phyloP scores from a whole-genome alignment of 2,113 vertebrate species.

The Tautogolabrus adspersus region DNA sequence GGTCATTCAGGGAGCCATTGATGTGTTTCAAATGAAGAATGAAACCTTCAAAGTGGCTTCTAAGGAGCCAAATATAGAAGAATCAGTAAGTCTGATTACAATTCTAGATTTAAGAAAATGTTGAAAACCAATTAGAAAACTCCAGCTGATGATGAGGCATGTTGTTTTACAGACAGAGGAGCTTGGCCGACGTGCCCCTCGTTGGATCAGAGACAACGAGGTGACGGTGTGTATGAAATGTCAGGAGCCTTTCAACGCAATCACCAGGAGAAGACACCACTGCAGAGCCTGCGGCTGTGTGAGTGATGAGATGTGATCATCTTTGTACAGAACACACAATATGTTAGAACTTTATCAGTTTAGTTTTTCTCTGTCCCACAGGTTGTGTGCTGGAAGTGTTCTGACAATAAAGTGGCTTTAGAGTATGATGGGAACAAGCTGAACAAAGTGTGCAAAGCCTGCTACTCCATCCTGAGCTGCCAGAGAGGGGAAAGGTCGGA shows the following conservation, averaged over 20 bases:
- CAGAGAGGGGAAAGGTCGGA: conserved; percentile 84
- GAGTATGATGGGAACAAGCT: conserved; percentile 91
- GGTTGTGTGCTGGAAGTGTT: conserved; percentile 98
- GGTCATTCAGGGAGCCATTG: conserved; percentile 89
- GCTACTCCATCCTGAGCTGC: conserved; percentile 86
- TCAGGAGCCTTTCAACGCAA: conserved; percentile 90
- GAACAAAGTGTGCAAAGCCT: conserved; percentile 95
- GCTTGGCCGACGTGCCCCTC: conserved; percentile 91
- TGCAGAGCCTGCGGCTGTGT: conserved; percentile 93
- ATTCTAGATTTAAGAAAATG: too few species aligned
- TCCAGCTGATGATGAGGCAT: background rate
- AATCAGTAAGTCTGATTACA: conserved; percentile 85
- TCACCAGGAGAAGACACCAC: conserved; percentile 93
- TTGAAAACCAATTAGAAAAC: background rate
- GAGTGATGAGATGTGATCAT: conserved; percentile 50
- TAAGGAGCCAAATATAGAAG: conserved; percentile 88
- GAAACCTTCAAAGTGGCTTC: conserved; percentile 91
- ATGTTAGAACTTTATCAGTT: background rate
- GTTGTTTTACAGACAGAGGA: conserved; percentile 83
- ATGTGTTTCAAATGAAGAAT: conserved; percentile 91
- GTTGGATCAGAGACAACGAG: conserved; percentile 96
- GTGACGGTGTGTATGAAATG: conserved; percentile 97
- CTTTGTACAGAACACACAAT: too few species aligned
- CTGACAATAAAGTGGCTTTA: conserved; percentile 91
- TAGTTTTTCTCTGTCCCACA: conserved; percentile 59